These are phyloP conservation scores for Tholera decimalis DNA, from an alignment of 2,888 invertebrate species.

Conservation along the genomic window DNA sequence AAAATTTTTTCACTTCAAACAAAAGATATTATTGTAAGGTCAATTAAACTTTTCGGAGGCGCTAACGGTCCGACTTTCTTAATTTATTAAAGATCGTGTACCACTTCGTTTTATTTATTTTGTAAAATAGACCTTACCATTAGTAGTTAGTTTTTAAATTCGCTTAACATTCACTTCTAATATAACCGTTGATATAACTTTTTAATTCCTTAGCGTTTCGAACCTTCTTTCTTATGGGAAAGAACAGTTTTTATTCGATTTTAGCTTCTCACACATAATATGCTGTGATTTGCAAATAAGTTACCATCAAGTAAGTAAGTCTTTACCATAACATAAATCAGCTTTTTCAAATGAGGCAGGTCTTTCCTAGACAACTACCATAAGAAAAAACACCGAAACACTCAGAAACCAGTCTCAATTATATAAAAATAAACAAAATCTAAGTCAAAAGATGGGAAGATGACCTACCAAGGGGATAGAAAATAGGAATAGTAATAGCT, in stretches of 20 bases:
- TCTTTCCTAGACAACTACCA: no score
- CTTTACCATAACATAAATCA: no score
- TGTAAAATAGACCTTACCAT: constrained; percentile 16
- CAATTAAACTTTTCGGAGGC: constrained; percentile 80
- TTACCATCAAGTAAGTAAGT: no score
- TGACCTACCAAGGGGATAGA: no score
- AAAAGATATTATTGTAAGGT: constrained; percentile 83
- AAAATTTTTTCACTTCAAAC: constrained; percentile 70
- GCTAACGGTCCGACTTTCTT: constrained; percentile 69
- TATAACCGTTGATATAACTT: neutral
- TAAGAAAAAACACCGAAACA: no score
- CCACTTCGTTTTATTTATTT: constrained; percentile 30
- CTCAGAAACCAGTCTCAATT: no score
- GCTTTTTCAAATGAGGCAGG: no score
- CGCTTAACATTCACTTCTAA: constrained; percentile 13
- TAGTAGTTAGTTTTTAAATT: constrained; percentile 9
- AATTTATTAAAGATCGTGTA: constrained; percentile 59
- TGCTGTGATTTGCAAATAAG: no score
- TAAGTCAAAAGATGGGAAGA: no score
- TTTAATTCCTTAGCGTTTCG: neutral
- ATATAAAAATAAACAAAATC: no score
- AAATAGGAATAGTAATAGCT: no score
- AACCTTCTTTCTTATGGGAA: neutral
- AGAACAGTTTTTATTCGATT: neutral
- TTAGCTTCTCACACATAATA: neutral